Conservation (phyloP, 2,113 vertebrate species). For the Excalfactoria chinensis region DNA sequence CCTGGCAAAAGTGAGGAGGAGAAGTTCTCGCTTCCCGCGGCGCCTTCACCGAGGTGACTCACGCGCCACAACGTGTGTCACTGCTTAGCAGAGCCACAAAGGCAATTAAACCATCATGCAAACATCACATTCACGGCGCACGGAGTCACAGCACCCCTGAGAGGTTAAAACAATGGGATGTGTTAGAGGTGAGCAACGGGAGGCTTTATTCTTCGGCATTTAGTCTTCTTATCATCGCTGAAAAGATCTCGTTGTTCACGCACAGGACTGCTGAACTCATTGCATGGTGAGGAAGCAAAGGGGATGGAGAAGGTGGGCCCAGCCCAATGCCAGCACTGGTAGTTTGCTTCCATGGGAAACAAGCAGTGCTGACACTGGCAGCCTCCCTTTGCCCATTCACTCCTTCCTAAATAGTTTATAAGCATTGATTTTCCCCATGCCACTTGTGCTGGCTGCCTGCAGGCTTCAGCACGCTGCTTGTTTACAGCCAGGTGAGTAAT, state of each 20-base stretch:
- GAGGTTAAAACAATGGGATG: conserved; percentile 46
- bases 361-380: not conserved
- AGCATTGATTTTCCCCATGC: not conserved
- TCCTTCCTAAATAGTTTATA: conserved; percentile 3
- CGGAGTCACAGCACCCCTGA: conserved; percentile 26
- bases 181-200: conserved; percentile 18
- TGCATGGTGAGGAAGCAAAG: not conserved
- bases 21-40: conserved; percentile 1
- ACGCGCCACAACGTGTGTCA: conserved; percentile 50
- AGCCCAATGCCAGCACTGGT: not conserved
- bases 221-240: not conserved
- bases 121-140: conserved; percentile 1
- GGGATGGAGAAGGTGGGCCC: not conserved
- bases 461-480: not conserved
- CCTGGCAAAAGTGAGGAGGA: not conserved
- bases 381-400: not conserved
- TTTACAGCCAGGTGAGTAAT: not conserved
- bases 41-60: conserved; percentile 38
- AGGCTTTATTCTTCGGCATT: conserved; percentile 30
- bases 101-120: conserved; percentile 41
- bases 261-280: not conserved
- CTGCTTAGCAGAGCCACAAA: conserved; percentile 10
- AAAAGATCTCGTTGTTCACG: conserved; percentile 17
- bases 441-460: not conserved
- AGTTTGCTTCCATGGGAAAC: not conserved